phyloP scores from a whole-genome alignment of 2,113 vertebrate genomes.

The Cervus canadensis region DNA sequence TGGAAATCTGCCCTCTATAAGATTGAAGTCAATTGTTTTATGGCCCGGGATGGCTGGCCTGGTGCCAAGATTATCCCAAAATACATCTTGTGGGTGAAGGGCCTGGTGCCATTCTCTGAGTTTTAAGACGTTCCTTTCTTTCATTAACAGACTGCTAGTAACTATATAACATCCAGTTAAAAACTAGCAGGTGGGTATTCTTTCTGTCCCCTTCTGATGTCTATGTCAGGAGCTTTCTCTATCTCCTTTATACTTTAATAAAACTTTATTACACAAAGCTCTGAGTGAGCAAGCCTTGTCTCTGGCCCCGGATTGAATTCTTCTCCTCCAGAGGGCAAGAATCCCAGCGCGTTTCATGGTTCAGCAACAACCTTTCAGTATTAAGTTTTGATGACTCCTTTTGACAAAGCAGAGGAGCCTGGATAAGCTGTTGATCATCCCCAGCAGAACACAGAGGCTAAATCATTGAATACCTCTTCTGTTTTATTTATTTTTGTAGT shows the following conservation, averaged over 20 bases:
- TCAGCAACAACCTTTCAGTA: neutral
- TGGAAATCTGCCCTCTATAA: neutral
- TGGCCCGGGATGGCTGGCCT: rapidly evolving
- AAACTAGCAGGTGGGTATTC: neutral
- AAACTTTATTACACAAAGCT: neutral
- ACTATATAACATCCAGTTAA: neutral
- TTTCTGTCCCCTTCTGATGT: neutral
- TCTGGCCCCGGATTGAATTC: neutral
- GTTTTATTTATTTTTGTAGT: neutral
- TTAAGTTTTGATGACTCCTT: neutral
- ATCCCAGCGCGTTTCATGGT: neutral
- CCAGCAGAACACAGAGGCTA: neutral
- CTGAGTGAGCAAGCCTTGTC: neutral
- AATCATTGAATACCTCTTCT: neutral
- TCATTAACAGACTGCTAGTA: neutral
- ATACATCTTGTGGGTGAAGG: neutral
- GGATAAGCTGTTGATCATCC: neutral
- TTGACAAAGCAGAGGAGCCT: neutral
- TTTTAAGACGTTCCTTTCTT: neutral
- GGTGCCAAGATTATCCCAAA: neutral
- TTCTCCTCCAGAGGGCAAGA: neutral
- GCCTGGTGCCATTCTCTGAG: neutral
- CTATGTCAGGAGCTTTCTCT: neutral
- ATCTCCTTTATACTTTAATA: neutral
- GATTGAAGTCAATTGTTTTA: neutral